These are phyloP conservation scores for Eulemur rubriventer DNA, from an alignment of 2,797 vertebrate species.

Conservation along the genomic window DNA sequence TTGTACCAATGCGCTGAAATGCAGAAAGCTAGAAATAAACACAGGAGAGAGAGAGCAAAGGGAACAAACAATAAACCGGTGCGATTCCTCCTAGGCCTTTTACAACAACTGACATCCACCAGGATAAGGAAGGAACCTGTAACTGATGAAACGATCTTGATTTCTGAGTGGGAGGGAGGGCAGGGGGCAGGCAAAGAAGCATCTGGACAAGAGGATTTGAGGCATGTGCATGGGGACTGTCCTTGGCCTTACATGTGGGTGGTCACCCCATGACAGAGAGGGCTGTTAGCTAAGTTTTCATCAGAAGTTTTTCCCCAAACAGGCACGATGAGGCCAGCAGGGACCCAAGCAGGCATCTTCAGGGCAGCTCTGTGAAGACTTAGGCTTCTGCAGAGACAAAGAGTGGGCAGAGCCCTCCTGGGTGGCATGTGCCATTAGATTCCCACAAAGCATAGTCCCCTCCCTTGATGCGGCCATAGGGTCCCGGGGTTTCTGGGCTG, in stretches of 20 bases:
- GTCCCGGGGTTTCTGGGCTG: neutral
- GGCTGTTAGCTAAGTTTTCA: neutral
- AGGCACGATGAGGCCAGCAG: neutral
- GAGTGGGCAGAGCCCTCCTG: neutral
- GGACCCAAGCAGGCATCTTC: neutral
- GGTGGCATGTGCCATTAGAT: rapidly evolving
- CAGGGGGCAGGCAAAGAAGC: neutral
- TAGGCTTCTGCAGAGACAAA: neutral
- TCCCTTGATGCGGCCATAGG: neutral
- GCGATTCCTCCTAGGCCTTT: neutral
- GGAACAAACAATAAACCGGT: constrained; percentile 23
- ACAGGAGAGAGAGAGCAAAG: constrained; percentile 50
- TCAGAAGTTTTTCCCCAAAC: neutral
- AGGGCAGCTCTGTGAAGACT: neutral
- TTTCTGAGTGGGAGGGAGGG: neutral
- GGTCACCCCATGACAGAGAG: neutral
- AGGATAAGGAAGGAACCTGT: neutral
- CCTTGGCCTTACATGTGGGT: neutral
- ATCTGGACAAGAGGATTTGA: neutral
- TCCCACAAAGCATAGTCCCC: neutral
- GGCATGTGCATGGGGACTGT: neutral
- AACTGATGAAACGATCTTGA: neutral
- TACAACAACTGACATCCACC: neutral
- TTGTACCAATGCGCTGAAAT: constrained; percentile 57
- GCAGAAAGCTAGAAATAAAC: constrained; percentile 72